A percentile compares a stretch with the other conserved stretches of the same genome.
Conservation (phyloP, 2,113 vertebrate species). For the Saccopteryx leptura region DNA sequence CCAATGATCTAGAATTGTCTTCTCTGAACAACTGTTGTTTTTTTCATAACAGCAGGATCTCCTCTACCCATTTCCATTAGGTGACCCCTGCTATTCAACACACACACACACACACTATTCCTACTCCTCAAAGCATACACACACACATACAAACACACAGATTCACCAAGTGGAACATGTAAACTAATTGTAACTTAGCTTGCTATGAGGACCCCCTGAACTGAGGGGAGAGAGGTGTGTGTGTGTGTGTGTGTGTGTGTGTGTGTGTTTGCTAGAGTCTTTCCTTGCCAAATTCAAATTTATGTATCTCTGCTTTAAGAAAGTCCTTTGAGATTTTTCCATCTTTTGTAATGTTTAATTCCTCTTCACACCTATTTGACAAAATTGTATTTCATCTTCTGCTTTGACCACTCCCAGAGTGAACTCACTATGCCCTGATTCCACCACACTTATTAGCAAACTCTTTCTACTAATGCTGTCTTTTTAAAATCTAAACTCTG, state of each 20-base stretch:
- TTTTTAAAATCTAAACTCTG: slow-evolving; percentile 24
- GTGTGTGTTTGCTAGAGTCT: not conserved
- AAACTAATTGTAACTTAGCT: not conserved
- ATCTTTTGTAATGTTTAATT: not conserved
- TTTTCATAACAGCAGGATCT: not conserved
- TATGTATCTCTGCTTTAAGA: not conserved
- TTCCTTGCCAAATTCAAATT: not conserved
- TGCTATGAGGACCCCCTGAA: not conserved
- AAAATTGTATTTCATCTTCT: slow-evolving; percentile 15
- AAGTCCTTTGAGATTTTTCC: not conserved
- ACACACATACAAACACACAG: no score
- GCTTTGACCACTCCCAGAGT: not conserved
- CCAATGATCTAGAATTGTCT: not conserved
- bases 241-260: not conserved
- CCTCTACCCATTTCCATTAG: not conserved
- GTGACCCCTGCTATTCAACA: not conserved
- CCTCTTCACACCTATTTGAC: not conserved
- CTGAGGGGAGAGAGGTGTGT: not conserved
- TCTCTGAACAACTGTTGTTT: slow-evolving; percentile 1
- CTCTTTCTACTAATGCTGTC: not conserved
- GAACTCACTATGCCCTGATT: not conserved
- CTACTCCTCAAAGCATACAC: not conserved
- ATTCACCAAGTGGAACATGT: not conserved
- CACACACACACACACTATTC: not conserved
- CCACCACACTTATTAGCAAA: not conserved